Evolutionary conservation across 2,113 vertebrate species (phyloP), one percentile per base, ranked within the genome.

Genomic region (Tetrax tetrax): DNA sequence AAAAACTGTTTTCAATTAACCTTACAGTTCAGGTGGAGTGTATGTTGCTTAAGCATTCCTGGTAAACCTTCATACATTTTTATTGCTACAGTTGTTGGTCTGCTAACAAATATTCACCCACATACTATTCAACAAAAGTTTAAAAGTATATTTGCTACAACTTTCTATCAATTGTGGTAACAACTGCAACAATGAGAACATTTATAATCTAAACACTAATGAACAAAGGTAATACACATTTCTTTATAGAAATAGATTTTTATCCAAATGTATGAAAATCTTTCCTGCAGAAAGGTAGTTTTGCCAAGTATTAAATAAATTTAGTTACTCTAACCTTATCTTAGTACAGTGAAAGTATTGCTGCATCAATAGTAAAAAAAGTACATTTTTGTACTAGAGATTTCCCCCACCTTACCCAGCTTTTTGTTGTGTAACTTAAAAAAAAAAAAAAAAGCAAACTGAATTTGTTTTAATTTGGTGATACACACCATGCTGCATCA

Each of bases 1-100:
- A 47, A 78, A 70, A 91, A 74, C 50, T 91, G 96, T 90, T 93
- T 69, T 72, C 92, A 97, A 89, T 94, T 97, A 97, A 97, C 94
- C 91, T 96, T 96, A 33, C 65, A 89, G 92, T 97, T 97, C 97
- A 98, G 98, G 98, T 98, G 78, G 80, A 80, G 83, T 78, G 57
- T 91, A 84, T 56, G 33, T 43, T 89, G 54, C 51, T 86, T 51
- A 60, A 79, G 76, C 31, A 81, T 64, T 93, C 89, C 77, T 63
- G 47, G 53, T 95, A 96, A 71, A 80, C 88, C 60, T 95, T 96
- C 84, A 63, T 81, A 64, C 91, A 53, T 84, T 94, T 77, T 94
- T 95, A 94, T 61, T 68, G 91, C 89, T 90, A 54, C 15, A 96
- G 59, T 38, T 96, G 96, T 81, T 78, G 93, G 43, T 87, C 71